Evolutionary conservation across 2,888 invertebrate genomes (phyloP).

Genomic region (Hesperia comma): DNA sequence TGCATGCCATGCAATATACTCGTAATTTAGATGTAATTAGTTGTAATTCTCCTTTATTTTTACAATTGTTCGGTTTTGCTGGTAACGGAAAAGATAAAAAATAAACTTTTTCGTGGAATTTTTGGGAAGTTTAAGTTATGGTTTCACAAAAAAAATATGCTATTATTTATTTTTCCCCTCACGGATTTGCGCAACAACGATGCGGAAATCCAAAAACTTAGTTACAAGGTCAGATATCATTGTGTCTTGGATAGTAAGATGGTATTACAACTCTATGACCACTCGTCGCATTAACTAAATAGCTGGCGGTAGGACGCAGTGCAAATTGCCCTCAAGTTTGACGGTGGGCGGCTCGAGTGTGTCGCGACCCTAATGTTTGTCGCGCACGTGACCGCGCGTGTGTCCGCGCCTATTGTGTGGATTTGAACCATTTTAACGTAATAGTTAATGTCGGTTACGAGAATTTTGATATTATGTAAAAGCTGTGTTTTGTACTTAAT

Average conservation of each 20-base stretch:
- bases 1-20: not conserved
- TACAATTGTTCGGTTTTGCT: not conserved
- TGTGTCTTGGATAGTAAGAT: not conserved
- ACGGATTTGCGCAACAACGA: too few relatives aligned
- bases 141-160: too few relatives aligned
- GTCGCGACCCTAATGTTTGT: conserved; percentile 55
- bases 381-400: conserved; percentile 71
- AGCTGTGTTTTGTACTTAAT: not conserved
- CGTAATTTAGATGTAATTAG: not conserved
- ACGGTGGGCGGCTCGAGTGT: conserved; percentile 48
- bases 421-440: conserved; percentile 6
- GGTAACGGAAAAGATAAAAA: too few relatives aligned
- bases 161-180: too few relatives aligned
- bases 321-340: conserved; percentile 58
- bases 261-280: not conserved
- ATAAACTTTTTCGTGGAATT: too few relatives aligned
- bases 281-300: conserved; percentile 29
- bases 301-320: conserved; percentile 24
- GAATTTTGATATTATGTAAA: not conserved
- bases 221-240: not conserved
- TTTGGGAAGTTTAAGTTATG: too few relatives aligned
- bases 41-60: not conserved
- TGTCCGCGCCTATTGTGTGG: conserved; percentile 57
- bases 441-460: not conserved
- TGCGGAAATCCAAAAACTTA: too few relatives aligned